These are phyloP conservation scores for Amphiprion ocellaris DNA, from an alignment of 2,113 vertebrate species.

Conservation along the genomic window DNA sequence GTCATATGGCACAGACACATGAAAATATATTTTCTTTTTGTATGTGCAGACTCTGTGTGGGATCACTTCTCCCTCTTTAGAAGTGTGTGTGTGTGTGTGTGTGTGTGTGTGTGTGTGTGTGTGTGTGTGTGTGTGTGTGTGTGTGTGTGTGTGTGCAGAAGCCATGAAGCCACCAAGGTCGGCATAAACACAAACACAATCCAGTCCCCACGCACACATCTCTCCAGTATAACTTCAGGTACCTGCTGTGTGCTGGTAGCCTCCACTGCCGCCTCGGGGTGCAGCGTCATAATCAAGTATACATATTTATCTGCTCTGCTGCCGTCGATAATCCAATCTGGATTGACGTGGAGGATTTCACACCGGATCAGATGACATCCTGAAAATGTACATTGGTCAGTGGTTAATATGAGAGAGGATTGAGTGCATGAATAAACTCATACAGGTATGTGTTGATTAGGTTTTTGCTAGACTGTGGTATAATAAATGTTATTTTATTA, in stretches of 20 bases:
- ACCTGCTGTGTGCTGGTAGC: conserved; percentile 36
- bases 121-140: conserved; percentile 14
- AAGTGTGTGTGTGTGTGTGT: conserved; percentile 16
- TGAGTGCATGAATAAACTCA: not conserved
- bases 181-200: conserved; percentile 30
- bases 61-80: conserved; percentile 34
- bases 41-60: conserved; percentile 22
- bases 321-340: conserved; percentile 58
- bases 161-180: conserved; percentile 42
- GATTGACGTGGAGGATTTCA: conserved; percentile 75
- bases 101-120: not conserved
- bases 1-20: conserved; percentile 46
- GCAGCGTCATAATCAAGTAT: conserved; percentile 60
- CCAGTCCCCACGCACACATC: not conserved
- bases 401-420: conserved; percentile 19
- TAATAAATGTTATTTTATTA: too few relatives aligned
- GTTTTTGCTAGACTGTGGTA: not conserved
- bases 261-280: conserved; percentile 51
- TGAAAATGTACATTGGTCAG: conserved; percentile 43
- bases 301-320: conserved; percentile 72
- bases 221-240: conserved; percentile 20
- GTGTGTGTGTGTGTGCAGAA: not conserved
- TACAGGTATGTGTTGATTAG: not conserved
- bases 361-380: conserved; percentile 56
- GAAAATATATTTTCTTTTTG: conserved; percentile 32